phyloP scores from a whole-genome alignment of 2,888 invertebrate species.

The Synanthedon vespiformis region DNA sequence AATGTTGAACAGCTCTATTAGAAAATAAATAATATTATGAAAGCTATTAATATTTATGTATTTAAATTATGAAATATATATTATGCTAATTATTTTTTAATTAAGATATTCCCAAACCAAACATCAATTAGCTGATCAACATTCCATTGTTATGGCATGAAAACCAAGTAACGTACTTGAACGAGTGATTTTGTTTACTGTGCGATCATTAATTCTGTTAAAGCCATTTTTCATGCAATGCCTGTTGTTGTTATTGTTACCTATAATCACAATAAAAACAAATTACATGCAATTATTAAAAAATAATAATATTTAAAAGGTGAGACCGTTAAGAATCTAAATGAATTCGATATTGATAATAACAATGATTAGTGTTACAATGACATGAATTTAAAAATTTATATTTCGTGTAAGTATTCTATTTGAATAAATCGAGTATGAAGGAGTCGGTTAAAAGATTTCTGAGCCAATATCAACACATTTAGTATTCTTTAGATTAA shows the following conservation, averaged over 20 bases:
- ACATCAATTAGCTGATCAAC: neutral
- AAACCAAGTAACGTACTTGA: conserved; percentile 48
- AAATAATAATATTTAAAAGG: conserved; percentile 2
- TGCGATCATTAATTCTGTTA: conserved; percentile 48
- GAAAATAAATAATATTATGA: too few relatives aligned
- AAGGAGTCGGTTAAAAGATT: too few relatives aligned
- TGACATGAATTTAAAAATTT: too few relatives aligned
- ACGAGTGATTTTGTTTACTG: conserved; percentile 40
- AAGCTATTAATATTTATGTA: too few relatives aligned
- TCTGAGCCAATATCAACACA: neutral
- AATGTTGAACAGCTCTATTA: too few relatives aligned
- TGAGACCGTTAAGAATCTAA: neutral
- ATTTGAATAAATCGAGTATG: too few relatives aligned
- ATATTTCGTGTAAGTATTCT: too few relatives aligned
- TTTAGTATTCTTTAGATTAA: neutral
- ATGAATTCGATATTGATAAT: neutral
- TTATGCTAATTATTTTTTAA: too few relatives aligned
- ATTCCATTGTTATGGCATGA: neutral
- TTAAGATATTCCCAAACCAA: too few relatives aligned
- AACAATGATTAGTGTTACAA: too few relatives aligned
- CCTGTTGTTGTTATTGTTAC: conserved; percentile 49
- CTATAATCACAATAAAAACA: conserved; percentile 35
- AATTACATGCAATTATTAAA: conserved; percentile 28
- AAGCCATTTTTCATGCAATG: conserved; percentile 57
- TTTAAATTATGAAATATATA: too few relatives aligned